Conservation (phyloP, 2,797 vertebrate genomes). For the Sebastes trivittatus region DNA sequence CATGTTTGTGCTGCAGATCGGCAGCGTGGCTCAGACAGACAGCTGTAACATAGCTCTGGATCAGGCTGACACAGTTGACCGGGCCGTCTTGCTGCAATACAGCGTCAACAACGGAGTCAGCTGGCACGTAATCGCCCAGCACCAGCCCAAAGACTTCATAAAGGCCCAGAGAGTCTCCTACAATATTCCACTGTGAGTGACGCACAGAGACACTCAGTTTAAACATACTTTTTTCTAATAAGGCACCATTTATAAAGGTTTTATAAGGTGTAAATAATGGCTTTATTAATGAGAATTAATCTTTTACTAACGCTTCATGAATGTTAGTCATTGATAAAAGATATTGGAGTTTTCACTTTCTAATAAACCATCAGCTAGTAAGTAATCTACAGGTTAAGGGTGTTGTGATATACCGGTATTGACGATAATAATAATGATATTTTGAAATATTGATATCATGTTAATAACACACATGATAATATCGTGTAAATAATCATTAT, state of each 20-base stretch:
- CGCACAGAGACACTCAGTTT: neutral
- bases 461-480: no score
- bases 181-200: slow-evolving; percentile 95
- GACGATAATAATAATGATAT: no score
- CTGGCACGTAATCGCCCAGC: slow-evolving; percentile 98
- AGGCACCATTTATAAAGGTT: neutral
- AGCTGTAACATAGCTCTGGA: slow-evolving; percentile 96
- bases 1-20: slow-evolving; percentile 99
- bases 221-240: neutral
- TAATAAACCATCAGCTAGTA: neutral
- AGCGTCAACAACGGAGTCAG: slow-evolving; percentile 96
- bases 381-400: neutral
- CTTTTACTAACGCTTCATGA: neutral
- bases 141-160: slow-evolving; percentile 98
- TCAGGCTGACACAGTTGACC: slow-evolving; percentile 91
- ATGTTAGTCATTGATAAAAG: neutral
- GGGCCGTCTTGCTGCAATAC: slow-evolving; percentile 96
- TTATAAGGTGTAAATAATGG: neutral
- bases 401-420: no score
- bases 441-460: no score
- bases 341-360: neutral
- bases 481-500: no score
- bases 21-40: slow-evolving; percentile 93
- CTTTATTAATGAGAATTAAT: neutral
- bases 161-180: slow-evolving; percentile 98